Conservation (phyloP, 2,888 invertebrate genomes). For the Conomelus anceps region DNA sequence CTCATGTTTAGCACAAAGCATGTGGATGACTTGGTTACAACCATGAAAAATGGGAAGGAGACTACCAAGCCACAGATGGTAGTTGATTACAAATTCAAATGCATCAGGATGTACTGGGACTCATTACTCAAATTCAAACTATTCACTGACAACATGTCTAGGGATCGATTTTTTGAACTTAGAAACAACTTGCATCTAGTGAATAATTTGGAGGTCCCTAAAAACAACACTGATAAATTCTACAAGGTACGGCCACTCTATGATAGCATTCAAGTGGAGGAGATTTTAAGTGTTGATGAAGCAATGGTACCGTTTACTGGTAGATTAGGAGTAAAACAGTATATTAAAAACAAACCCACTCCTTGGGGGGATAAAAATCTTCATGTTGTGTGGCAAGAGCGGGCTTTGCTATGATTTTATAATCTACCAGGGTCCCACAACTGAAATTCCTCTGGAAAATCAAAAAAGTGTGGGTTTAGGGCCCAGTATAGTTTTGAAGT, state of each 20-base stretch:
- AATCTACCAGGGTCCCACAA: constrained; percentile 32
- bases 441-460: constrained; percentile 20
- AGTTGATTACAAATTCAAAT: too few relatives aligned
- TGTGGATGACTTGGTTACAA: not conserved
- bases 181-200: not conserved
- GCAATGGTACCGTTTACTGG: too few relatives aligned
- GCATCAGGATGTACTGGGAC: not conserved
- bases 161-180: not conserved
- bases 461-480: constrained; percentile 26
- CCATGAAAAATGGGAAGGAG: not conserved
- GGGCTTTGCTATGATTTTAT: constrained; percentile 32
- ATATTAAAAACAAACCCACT: constrained; percentile 32
- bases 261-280: not conserved
- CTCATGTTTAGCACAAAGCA: constrained; percentile 26
- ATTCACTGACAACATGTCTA: too few relatives aligned
- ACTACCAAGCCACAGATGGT: too few relatives aligned
- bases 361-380: constrained; percentile 33
- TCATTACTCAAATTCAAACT: not conserved
- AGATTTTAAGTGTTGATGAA: constrained; percentile 24
- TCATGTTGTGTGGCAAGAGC: constrained; percentile 29
- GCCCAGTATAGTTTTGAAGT: constrained; percentile 24
- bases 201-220: not conserved
- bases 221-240: not conserved
- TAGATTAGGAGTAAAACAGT: constrained; percentile 31
- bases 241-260: not conserved